phyloP scores from a whole-genome alignment of 2,113 vertebrate species.

The Bungarus multicinctus region DNA sequence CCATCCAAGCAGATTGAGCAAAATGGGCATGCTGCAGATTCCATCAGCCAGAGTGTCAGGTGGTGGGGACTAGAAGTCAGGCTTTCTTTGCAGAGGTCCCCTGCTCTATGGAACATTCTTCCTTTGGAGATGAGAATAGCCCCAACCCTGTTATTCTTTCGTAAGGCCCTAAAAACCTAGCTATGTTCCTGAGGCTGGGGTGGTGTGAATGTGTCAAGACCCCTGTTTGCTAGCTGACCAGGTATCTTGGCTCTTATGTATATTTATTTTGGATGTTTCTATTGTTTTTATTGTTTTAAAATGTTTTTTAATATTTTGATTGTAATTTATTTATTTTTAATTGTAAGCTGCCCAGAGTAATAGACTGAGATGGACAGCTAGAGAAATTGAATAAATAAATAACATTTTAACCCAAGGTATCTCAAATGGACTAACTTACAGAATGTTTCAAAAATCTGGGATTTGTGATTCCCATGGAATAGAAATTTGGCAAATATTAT shows the following conservation, averaged over 20 bases:
- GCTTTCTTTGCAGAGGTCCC: neutral
- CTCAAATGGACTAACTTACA: neutral
- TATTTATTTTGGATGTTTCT: neutral
- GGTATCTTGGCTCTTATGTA: neutral
- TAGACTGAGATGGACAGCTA: too few relatives aligned
- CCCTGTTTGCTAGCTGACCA: neutral
- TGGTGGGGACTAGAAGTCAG: neutral
- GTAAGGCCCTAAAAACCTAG: neutral
- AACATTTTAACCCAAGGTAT: too few relatives aligned
- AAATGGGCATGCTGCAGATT: neutral
- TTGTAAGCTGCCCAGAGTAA: too few relatives aligned
- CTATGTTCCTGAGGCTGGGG: neutral
- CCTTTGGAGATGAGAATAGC: neutral
- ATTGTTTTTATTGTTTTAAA: neutral
- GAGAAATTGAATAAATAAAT: too few relatives aligned
- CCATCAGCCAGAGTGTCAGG: neutral
- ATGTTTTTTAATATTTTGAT: neutral
- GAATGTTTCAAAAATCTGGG: neutral
- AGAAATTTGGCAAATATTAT: neutral
- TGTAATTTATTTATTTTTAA: neutral
- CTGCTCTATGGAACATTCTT: neutral
- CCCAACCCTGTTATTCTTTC: neutral
- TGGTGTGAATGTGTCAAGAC: neutral
- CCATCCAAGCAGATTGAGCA: neutral
- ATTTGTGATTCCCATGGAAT: neutral